Conservation (phyloP, 2,113 vertebrate genomes). For the Chionomys nivalis region DNA sequence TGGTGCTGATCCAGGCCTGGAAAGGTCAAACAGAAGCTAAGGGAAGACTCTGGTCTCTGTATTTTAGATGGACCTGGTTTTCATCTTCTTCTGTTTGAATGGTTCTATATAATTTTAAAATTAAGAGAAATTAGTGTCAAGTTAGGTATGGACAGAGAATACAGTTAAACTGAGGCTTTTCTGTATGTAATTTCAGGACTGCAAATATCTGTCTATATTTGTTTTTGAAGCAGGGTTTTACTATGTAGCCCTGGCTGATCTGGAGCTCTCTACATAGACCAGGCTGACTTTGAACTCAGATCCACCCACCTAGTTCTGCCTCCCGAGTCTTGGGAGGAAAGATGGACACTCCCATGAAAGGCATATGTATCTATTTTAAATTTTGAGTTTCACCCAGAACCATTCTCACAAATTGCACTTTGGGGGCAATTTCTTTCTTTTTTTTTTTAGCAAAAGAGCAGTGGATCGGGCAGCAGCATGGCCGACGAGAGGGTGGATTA, state of each 20-base stretch:
- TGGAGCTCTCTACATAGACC: neutral
- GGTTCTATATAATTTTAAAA: neutral
- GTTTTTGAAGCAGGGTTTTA: neutral
- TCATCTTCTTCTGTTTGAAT: constrained; percentile 7
- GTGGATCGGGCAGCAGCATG: constrained; percentile 91
- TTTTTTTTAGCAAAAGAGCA: constrained; percentile 92
- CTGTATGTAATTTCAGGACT: neutral
- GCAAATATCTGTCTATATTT: neutral
- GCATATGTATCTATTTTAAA: neutral
- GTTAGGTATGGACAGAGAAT: neutral
- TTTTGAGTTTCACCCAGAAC: neutral
- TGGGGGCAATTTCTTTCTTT: neutral
- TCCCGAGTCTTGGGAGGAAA: neutral
- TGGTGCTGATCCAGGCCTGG: neutral
- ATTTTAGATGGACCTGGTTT: neutral
- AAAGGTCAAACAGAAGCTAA: neutral
- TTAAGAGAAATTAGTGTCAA: neutral
- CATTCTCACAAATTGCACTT: neutral
- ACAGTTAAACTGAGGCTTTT: neutral
- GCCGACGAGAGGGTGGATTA: constrained; percentile 99
- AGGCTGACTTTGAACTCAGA: neutral
- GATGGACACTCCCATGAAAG: neutral
- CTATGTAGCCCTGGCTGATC: neutral
- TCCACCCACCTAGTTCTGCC: neutral
- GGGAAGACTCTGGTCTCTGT: neutral